These are phyloP conservation scores for Xiphydria camelus DNA, from an alignment of 2,888 invertebrate genomes.

Conservation along the genomic window DNA sequence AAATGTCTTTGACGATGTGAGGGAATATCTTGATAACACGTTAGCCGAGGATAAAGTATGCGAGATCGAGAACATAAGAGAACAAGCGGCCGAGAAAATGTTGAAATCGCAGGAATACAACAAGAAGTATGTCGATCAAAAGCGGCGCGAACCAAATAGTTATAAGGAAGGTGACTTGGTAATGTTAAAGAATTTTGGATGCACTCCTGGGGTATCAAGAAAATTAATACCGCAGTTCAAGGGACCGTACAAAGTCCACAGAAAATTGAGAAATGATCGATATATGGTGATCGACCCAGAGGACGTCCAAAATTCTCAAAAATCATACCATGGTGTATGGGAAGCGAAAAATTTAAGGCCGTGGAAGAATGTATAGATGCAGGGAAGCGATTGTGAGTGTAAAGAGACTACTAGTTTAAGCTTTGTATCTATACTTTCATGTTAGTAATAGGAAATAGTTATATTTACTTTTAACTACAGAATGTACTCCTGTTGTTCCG, in stretches of 20 bases:
- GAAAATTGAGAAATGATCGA: constrained; percentile 24
- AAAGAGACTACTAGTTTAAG: no score
- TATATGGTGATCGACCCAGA: constrained; percentile 26
- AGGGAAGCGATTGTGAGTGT: no score
- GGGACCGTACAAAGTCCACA: constrained; percentile 24
- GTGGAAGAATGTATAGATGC: no score
- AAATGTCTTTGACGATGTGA: constrained; percentile 4
- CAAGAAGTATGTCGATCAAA: constrained; percentile 31
- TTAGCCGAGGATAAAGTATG: not conserved
- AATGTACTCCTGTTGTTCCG: no score
- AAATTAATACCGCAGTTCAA: constrained; percentile 28
- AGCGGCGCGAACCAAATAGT: constrained; percentile 25
- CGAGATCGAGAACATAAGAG: constrained; percentile 21
- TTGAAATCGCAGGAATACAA: constrained; percentile 28
- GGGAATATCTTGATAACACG: constrained; percentile 3
- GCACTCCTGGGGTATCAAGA: constrained; percentile 20
- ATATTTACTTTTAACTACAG: no score
- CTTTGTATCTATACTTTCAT: no score
- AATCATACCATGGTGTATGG: constrained; percentile 21
- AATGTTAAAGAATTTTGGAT: constrained; percentile 25
- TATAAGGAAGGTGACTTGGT: constrained; percentile 24
- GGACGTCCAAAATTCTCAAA: constrained; percentile 19
- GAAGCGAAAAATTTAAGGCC: constrained; percentile 23
- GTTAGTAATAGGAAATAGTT: no score
- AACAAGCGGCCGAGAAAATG: constrained; percentile 18